phyloP scores from a whole-genome alignment of 2,888 invertebrate species.

The Branchipolynoe longqiensis region DNA sequence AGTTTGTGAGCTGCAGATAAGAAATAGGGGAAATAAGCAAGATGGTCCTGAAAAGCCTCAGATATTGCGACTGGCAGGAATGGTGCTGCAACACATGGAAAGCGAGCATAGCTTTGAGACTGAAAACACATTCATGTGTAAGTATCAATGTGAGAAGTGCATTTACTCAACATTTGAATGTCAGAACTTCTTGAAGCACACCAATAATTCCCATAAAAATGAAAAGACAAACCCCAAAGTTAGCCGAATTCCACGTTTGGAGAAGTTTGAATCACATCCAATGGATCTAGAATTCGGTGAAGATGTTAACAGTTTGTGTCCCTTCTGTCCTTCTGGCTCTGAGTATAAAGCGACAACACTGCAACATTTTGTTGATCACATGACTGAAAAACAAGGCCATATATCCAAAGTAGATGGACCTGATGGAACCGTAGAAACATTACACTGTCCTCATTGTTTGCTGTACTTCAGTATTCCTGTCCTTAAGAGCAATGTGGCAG shows the following conservation, averaged over 20 bases:
- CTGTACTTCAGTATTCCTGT: not conserved
- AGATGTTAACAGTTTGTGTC: not conserved
- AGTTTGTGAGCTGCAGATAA: not conserved
- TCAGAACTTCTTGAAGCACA: not conserved
- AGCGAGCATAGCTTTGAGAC: not conserved
- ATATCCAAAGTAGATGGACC: not conserved
- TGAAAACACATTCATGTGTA: not conserved
- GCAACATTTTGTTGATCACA: not conserved
- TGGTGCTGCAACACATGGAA: slow-evolving; percentile 13
- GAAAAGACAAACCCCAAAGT: not conserved
- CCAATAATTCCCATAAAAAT: not conserved
- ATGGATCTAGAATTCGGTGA: not conserved
- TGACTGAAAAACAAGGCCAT: not conserved
- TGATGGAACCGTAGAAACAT: not conserved
- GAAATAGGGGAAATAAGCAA: not conserved
- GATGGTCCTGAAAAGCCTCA: slow-evolving; percentile 20
- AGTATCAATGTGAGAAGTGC: slow-evolving; percentile 29
- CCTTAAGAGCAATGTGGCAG: not conserved
- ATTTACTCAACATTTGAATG: not conserved
- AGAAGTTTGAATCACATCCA: not conserved
- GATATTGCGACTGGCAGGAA: slow-evolving; percentile 17
- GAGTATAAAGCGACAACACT: slow-evolving; percentile 7
- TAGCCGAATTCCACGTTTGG: not conserved
- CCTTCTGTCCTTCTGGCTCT: not conserved
- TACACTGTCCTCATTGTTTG: not conserved